Conservation (phyloP, 2,113 vertebrate species). For the Nyctibius bracteatus region DNA sequence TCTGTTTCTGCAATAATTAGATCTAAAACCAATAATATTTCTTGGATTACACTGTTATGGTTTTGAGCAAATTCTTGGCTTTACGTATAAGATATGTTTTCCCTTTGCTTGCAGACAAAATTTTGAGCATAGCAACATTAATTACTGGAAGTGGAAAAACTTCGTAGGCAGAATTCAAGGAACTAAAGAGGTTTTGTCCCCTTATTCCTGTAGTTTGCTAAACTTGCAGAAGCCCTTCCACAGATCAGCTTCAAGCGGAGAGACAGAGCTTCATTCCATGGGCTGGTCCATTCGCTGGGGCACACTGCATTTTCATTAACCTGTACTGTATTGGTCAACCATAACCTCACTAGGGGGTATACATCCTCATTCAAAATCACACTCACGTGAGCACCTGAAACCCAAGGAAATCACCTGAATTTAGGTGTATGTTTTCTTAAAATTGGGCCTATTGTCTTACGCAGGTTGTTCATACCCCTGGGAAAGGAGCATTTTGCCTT, state of each 20-base stretch:
- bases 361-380: background rate
- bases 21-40: background rate
- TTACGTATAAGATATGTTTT: background rate
- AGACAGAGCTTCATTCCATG: accelerated
- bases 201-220: background rate
- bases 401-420: background rate
- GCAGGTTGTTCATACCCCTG: background rate
- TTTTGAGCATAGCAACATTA: background rate
- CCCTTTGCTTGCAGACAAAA: background rate
- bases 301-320: background rate
- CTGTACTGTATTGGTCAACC: background rate
- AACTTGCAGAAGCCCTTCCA: background rate
- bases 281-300: background rate
- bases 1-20: background rate
- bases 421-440: background rate
- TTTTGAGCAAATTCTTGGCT: background rate
- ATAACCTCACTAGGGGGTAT: background rate
- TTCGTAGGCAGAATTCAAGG: background rate
- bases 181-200: background rate
- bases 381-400: background rate
- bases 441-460: background rate
- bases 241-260: background rate
- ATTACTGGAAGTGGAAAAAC: background rate
- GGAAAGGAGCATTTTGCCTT: background rate
- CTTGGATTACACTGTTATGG: background rate